Evolutionary conservation across 2,888 invertebrate species (phyloP).

Genomic region (Idaea dimidiata): DNA sequence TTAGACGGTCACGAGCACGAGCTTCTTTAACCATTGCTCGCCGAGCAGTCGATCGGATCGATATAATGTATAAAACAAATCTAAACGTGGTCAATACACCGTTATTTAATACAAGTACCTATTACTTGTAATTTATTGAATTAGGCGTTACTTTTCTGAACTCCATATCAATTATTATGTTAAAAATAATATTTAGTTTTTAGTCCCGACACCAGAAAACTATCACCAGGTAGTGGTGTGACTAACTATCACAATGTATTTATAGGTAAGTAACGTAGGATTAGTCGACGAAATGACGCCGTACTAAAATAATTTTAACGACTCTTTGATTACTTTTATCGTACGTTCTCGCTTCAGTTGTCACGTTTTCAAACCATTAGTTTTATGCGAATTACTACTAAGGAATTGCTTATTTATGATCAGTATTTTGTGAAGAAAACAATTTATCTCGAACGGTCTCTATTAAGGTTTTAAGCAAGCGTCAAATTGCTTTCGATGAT

Average conservation of each 20-base stretch:
- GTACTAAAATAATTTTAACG: conserved; percentile 76
- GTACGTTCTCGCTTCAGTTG: conserved; percentile 74
- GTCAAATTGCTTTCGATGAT: conserved; percentile 33
- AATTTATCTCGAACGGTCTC: conserved; percentile 41
- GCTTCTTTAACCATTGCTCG: too few species aligned
- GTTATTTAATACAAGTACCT: too few species aligned
- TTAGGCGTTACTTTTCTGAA: too few species aligned
- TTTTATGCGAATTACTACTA: conserved; percentile 76
- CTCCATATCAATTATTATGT: too few species aligned
- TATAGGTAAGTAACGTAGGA: conserved; percentile 29
- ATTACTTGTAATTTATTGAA: too few species aligned
- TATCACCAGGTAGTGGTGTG: not conserved
- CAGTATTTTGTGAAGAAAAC: conserved; percentile 41
- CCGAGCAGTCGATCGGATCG: too few species aligned
- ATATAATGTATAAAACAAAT: too few species aligned
- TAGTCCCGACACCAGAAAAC: too few species aligned
- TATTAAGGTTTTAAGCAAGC: conserved; percentile 25
- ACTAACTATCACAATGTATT: not conserved
- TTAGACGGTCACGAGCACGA: too few species aligned
- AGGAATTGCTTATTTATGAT: conserved; percentile 73
- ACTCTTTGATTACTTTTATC: conserved; percentile 80
- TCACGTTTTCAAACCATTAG: conserved; percentile 76
- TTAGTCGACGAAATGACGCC: conserved; percentile 51
- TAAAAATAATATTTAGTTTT: too few species aligned
- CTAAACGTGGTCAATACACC: too few species aligned